Conservation (phyloP, 2,113 vertebrate species). For the Nasalis larvatus region DNA sequence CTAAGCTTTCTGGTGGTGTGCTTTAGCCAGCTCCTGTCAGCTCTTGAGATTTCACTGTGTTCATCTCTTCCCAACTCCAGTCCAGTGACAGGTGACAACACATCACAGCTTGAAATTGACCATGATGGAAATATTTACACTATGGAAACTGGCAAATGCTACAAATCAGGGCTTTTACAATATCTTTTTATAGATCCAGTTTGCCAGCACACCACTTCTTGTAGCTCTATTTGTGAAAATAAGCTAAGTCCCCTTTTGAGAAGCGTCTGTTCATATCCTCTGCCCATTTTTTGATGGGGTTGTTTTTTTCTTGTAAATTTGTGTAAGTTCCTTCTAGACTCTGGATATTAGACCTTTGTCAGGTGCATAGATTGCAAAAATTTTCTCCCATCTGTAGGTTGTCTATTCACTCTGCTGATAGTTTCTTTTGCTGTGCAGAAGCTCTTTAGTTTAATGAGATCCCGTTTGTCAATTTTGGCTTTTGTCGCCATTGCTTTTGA, state of each 20-base stretch:
- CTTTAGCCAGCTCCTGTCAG: not conserved
- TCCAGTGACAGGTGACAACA: not conserved
- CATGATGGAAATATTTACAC: not conserved
- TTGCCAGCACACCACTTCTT: not conserved
- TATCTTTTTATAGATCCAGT: not conserved
- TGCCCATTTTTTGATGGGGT: too few relatives aligned
- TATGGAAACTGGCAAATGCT: not conserved
- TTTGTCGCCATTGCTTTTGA: too few relatives aligned
- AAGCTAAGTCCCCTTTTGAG: not conserved
- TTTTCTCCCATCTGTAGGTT: too few relatives aligned
- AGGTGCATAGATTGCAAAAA: too few relatives aligned
- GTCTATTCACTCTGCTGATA: too few relatives aligned
- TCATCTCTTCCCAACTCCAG: not conserved
- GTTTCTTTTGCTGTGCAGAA: too few relatives aligned
- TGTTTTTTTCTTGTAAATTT: too few relatives aligned
- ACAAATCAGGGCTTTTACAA: not conserved
- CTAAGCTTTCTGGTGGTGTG: not conserved
- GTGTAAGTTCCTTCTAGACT: too few relatives aligned
- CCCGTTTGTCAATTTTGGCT: too few relatives aligned
- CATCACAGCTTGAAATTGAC: not conserved
- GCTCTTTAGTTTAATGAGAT: too few relatives aligned
- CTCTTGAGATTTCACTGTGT: not conserved
- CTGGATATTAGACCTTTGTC: too few relatives aligned
- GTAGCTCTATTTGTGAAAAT: constrained; percentile 21
- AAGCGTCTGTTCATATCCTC: too few relatives aligned